Conservation (phyloP, 2,888 invertebrate genomes). For the Leucoma salicis region DNA sequence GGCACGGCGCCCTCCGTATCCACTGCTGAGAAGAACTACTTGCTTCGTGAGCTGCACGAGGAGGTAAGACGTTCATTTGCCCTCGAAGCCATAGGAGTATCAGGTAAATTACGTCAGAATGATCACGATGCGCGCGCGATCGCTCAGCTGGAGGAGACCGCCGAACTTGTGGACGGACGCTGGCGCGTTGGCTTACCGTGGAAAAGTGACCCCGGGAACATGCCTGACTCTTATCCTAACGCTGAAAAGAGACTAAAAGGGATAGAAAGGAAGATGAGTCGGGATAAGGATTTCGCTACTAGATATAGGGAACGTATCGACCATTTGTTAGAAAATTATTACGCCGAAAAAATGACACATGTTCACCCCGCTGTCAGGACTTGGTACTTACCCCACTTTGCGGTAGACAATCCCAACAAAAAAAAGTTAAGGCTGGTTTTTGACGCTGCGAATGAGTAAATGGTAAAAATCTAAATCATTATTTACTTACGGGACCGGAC, state of each 20-base stretch:
- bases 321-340: too few relatives aligned
- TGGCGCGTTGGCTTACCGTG: background rate
- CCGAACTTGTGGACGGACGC: background rate
- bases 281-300: too few relatives aligned
- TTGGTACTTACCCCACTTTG: too few relatives aligned
- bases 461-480: conserved; percentile 1
- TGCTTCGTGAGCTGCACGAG: background rate
- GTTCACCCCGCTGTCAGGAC: too few relatives aligned
- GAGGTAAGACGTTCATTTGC: background rate
- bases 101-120: background rate
- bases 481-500: conserved; percentile 19
- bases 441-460: too few relatives aligned
- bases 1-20: background rate
- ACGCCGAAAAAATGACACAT: too few relatives aligned
- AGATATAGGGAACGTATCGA: too few relatives aligned
- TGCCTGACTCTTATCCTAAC: background rate
- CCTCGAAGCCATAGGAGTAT: background rate
- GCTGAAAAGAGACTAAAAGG: background rate
- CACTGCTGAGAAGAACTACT: background rate
- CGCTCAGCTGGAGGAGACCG: background rate
- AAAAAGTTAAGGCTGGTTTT: too few relatives aligned
- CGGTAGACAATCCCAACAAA: too few relatives aligned
- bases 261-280: background rate
- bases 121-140: background rate
- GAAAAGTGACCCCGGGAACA: background rate